A percentile compares a stretch with the other conserved stretches of the same genome.
phyloP scores from a whole-genome alignment of 2,113 vertebrate genomes.

The Megaceryle torquata region DNA sequence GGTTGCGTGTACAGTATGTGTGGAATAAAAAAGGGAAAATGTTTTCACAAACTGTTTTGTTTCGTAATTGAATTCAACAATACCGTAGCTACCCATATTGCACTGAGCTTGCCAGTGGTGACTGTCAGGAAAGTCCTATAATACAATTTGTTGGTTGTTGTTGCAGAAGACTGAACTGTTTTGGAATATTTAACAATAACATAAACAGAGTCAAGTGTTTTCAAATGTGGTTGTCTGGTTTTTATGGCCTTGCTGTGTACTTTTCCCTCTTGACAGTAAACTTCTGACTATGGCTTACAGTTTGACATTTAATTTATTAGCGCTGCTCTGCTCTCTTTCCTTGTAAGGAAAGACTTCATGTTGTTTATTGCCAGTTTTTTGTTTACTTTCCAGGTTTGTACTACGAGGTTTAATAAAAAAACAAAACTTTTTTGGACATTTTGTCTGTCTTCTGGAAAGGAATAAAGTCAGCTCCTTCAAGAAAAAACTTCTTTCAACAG shows the following conservation, averaged over 20 bases:
- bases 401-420: slow-evolving; percentile 99
- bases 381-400: slow-evolving; percentile 99
- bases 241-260: slow-evolving; percentile 91
- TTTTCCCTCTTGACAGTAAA: slow-evolving; percentile 91
- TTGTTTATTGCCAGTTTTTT: slow-evolving; percentile 97
- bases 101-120: slow-evolving; percentile 97
- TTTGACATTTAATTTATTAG: slow-evolving; percentile 99
- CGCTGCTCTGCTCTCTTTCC: slow-evolving; percentile 90
- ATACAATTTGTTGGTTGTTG: slow-evolving; percentile 92
- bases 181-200: slow-evolving; percentile 97
- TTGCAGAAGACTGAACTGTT: slow-evolving; percentile 97
- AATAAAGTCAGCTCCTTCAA: background rate
- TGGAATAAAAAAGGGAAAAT: slow-evolving; percentile 90
- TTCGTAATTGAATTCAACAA: slow-evolving; percentile 94
- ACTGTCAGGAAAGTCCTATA: slow-evolving; percentile 93
- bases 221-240: slow-evolving; percentile 95
- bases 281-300: slow-evolving; percentile 90
- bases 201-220: slow-evolving; percentile 90
- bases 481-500: background rate
- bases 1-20: slow-evolving; percentile 85
- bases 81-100: slow-evolving; percentile 93
- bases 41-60: slow-evolving; percentile 90
- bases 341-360: slow-evolving; percentile 89
- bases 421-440: slow-evolving; percentile 76
- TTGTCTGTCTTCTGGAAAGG: slow-evolving; percentile 77